Evolutionary conservation across 2,888 invertebrate species (phyloP).

Genomic region (Rhynchonema sp.): DNA sequence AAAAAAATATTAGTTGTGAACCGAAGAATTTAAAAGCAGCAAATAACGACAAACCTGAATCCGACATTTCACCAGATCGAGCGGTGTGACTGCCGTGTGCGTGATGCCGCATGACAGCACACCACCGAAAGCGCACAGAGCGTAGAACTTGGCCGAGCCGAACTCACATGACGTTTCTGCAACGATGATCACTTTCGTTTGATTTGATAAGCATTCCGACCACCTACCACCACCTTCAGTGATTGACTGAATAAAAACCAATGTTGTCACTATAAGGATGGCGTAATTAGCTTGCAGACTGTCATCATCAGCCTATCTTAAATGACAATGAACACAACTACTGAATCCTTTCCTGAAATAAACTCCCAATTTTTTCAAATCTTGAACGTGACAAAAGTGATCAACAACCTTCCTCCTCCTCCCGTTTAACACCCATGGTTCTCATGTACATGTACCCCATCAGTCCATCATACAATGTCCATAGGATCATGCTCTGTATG

Average conservation of each 20-base stretch:
- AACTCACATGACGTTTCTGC: slow-evolving; percentile 44
- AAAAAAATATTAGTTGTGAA: background rate
- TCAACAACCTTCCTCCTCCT: too few relatives aligned
- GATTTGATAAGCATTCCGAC: background rate
- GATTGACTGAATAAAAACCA: too few relatives aligned
- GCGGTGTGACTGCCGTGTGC: slow-evolving; percentile 67
- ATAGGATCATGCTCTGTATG: background rate
- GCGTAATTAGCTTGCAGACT: too few relatives aligned
- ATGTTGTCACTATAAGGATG: too few relatives aligned
- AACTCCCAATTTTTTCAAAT: too few relatives aligned
- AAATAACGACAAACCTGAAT: slow-evolving; percentile 41
- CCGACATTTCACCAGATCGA: slow-evolving; percentile 84
- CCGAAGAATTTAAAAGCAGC: background rate
- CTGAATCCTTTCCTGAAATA: too few relatives aligned
- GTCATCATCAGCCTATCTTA: too few relatives aligned
- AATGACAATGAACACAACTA: too few relatives aligned
- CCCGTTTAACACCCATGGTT: too few relatives aligned
- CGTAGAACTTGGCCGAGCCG: slow-evolving; percentile 70
- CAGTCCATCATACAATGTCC: background rate
- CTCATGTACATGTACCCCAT: background rate
- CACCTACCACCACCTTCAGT: background rate
- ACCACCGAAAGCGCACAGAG: slow-evolving; percentile 78
- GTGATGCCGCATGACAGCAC: slow-evolving; percentile 62
- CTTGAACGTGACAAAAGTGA: too few relatives aligned
- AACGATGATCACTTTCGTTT: background rate